Base-by-base conservation (phyloP, 2,888 invertebrate genomes). In the Chorisops tibialis region DNA sequence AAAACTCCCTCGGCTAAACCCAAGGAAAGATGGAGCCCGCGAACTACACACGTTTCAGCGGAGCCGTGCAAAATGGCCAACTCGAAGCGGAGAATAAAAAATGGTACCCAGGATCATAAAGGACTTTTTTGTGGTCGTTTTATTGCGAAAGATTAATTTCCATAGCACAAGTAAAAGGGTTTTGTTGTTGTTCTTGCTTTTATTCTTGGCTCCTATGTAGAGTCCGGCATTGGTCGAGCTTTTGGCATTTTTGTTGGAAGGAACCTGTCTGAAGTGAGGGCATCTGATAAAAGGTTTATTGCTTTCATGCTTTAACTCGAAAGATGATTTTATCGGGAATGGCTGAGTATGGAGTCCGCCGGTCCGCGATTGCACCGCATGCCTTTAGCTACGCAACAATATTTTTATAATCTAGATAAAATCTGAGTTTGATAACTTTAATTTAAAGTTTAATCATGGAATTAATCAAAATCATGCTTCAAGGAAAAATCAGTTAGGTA, bases 61-160 rank as follows among this genome's bases (percentile, higher is more conserved):
- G 30, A 30, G 30, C 3, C 30, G 30, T 7, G 30, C 30, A 30
- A 30, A 30, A 30, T 30, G 30, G 30, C 30, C 5, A 30, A 30
- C 30, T 30, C 9, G n/a, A 30, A 9, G 30, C 30, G 2, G 9
- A 7, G 24, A 5, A 9, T 5, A 30, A 30, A 30, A 30, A 30
- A 30, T 30, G 30, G 30, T 7, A 30, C 9, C 30, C 30, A 30
- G 30, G 30, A 30, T 9, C 18, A 30, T 16, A 35, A 30, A 50
- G 50, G 50, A 35, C 24, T 30, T 50, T 12, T 50, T 50, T 50
- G 19, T 22, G 21, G 19, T 7, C 50, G 14, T 51, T 51, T 51
- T 38, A 51, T 51, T 51, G 19, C 16, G 19, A 16, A 18, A 12
- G 41, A 51, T 41, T 54, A 54, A 54, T 54, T 41, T 41, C 54